These are phyloP conservation scores for Coptodon rendalli DNA, from an alignment of 2,113 vertebrate species.

Conservation along the genomic window DNA sequence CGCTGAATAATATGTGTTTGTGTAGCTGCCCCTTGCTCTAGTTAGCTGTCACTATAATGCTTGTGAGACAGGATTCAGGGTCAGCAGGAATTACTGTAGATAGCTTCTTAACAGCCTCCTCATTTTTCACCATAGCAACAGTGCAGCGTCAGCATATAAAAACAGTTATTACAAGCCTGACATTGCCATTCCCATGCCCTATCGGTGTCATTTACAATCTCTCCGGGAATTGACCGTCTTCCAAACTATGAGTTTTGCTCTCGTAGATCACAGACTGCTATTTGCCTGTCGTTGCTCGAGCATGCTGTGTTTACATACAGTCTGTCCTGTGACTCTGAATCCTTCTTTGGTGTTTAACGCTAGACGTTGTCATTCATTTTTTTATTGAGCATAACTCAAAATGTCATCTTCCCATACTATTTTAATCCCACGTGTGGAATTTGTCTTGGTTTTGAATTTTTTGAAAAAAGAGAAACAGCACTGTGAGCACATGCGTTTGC, in stretches of 20 bases:
- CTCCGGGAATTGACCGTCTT: background rate
- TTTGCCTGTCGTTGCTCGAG: conserved; percentile 14
- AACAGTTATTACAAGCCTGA: conserved; percentile 13
- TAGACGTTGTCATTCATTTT: background rate
- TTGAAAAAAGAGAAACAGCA: background rate
- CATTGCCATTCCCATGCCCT: conserved; percentile 46
- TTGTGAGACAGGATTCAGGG: background rate
- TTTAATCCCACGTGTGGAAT: background rate
- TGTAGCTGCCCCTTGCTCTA: background rate
- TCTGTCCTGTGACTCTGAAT: conserved; percentile 14
- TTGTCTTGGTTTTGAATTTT: background rate
- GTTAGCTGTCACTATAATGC: background rate
- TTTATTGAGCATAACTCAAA: background rate
- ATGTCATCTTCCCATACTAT: conserved; percentile 1
- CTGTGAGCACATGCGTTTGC: background rate
- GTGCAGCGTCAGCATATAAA: background rate
- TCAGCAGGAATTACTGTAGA: background rate
- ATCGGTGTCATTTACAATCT: conserved; percentile 14
- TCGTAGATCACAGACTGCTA: background rate
- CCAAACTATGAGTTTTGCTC: conserved; percentile 1
- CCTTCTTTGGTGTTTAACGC: conserved; percentile 27
- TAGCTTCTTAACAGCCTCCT: background rate
- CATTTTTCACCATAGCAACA: background rate
- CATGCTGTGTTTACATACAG: conserved; percentile 38
- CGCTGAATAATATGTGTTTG: background rate